These are phyloP conservation scores for Isotomurus palustris DNA, from an alignment of 2,888 invertebrate genomes.

Conservation along the genomic window DNA sequence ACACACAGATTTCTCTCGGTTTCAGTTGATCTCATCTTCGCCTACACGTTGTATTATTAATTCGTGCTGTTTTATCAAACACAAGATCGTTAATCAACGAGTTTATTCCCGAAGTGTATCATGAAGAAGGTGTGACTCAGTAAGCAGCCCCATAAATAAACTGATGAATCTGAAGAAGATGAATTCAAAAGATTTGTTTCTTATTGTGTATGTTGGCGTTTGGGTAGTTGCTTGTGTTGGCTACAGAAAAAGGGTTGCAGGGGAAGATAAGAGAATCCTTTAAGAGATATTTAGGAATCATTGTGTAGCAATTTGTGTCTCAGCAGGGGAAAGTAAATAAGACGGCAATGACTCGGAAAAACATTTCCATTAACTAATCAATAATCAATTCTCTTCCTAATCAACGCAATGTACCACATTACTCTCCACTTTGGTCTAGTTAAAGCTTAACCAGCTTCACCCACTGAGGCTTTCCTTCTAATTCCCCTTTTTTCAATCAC, in stretches of 20 bases:
- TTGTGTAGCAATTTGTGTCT: constrained; percentile 47
- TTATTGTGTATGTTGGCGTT: neutral
- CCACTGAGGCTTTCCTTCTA: no score
- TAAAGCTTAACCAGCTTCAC: no score
- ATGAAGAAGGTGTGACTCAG: no score
- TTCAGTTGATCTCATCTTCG: no score
- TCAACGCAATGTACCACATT: constrained; percentile 39
- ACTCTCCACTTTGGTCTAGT: constrained; percentile 1
- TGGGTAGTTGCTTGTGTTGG: constrained; percentile 8
- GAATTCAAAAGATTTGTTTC: constrained; percentile 3
- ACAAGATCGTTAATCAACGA: no score
- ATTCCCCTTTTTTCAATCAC: no score
- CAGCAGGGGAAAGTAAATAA: constrained; percentile 47
- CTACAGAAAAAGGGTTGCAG: constrained; percentile 7
- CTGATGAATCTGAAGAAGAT: constrained; percentile 6
- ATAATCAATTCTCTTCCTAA: constrained; percentile 45
- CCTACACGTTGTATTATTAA: no score
- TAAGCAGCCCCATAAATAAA: no score
- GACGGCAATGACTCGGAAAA: constrained; percentile 46
- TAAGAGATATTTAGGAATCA: constrained; percentile 44
- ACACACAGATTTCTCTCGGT: no score
- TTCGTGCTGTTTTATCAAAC: no score
- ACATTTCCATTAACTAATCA: constrained; percentile 46
- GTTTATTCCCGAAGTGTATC: no score
- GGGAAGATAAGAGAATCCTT: constrained; percentile 10